A percentile compares a stretch with the other conserved stretches of the same genome.
phyloP scores from a whole-genome alignment of 2,797 vertebrate genomes.

The Pseudotriccus pelzelni region DNA sequence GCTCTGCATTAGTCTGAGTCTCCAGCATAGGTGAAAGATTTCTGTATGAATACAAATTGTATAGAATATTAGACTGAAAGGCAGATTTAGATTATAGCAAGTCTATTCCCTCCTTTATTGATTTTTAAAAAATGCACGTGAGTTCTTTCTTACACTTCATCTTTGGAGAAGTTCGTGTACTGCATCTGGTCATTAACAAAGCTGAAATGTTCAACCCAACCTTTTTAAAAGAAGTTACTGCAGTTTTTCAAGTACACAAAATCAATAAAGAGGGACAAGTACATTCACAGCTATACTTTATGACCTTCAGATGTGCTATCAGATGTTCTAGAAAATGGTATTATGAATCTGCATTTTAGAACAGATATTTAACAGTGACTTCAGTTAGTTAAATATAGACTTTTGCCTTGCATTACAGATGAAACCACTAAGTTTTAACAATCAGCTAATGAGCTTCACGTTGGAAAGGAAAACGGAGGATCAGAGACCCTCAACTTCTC shows the following conservation, averaged over 20 bases:
- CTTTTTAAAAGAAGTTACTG: neutral
- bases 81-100: neutral
- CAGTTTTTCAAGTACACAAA: neutral
- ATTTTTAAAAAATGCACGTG: neutral
- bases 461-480: neutral
- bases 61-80: neutral
- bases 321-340: neutral
- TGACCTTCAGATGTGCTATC: neutral
- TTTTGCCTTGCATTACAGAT: neutral
- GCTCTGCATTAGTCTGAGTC: neutral
- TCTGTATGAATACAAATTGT: neutral
- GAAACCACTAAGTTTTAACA: neutral
- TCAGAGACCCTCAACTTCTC: neutral
- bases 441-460: neutral
- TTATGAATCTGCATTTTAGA: neutral
- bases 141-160: neutral
- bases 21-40: neutral
- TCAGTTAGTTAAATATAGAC: neutral
- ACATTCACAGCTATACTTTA: neutral
- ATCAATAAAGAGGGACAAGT: neutral
- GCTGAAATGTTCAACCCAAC: neutral
- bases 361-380: neutral
- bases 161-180: neutral
- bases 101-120: neutral
- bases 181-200: neutral